phyloP scores from a whole-genome alignment of 1,140 invertebrate genomes.

The Platorchestia sp. region DNA sequence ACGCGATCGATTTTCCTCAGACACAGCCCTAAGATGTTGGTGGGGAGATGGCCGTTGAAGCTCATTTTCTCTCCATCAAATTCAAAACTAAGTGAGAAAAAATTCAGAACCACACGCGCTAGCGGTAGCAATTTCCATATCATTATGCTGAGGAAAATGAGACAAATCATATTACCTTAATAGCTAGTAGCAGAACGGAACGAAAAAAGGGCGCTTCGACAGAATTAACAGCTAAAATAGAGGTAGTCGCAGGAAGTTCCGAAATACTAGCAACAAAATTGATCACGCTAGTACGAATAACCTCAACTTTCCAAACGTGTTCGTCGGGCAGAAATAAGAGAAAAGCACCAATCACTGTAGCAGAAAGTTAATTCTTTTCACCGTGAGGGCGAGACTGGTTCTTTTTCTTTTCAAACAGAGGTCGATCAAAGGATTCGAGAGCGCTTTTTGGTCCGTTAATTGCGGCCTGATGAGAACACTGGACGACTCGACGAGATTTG shows the following conservation, averaged over 20 bases:
- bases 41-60: not conserved
- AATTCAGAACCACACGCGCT: constrained; percentile 18
- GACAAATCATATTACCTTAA: constrained; percentile 1
- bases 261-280: not conserved
- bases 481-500: constrained; percentile 39
- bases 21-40: not conserved
- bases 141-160: constrained; percentile 31
- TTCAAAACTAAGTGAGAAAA: constrained; percentile 21
- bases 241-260: not conserved
- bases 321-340: not conserved
- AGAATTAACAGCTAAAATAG: not conserved
- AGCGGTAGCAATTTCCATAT: constrained; percentile 34
- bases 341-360: not conserved
- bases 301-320: not conserved
- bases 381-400: not conserved
- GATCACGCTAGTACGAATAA: not conserved
- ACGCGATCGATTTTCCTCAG: not conserved
- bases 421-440: constrained; percentile 39
- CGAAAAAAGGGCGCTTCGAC: not conserved
- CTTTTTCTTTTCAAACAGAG: constrained; percentile 34
- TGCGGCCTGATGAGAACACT: constrained; percentile 45
- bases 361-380: not conserved
- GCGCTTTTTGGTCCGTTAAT: constrained; percentile 26
- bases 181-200: not conserved
- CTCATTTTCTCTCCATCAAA: constrained; percentile 45